Evolutionary conservation across 1,140 invertebrate species (phyloP).

Genomic region (Gerris buenoi): DNA sequence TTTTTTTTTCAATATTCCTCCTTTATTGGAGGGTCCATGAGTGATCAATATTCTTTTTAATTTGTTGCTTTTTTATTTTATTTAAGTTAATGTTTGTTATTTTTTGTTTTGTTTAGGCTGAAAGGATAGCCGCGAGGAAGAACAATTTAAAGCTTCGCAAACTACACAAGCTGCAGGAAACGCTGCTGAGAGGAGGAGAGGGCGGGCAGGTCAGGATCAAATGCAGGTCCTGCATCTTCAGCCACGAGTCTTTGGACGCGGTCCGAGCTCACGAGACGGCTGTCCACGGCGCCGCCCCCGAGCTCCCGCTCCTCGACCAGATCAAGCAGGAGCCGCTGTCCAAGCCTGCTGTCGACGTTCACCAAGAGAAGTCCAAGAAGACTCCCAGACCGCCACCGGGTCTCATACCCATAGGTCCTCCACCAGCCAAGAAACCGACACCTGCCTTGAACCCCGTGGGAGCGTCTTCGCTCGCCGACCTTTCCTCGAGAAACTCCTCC

Average conservation of each 20-base stretch:
- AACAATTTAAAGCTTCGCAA: neutral
- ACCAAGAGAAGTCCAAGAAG: slow-evolving; percentile 35
- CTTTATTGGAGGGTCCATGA: too few species aligned
- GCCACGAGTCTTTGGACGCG: slow-evolving; percentile 37
- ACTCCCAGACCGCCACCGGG: slow-evolving; percentile 47
- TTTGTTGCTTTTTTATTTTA: too few species aligned
- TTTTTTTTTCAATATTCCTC: too few species aligned
- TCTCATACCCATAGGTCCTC: slow-evolving; percentile 42
- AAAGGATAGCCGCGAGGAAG: neutral
- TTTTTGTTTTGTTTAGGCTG: neutral
- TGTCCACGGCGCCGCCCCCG: slow-evolving; percentile 32
- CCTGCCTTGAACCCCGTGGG: neutral
- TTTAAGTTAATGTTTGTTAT: too few species aligned
- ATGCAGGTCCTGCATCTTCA: slow-evolving; percentile 32
- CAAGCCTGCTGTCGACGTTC: too few species aligned
- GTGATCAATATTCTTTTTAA: too few species aligned
- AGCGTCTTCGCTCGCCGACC: slow-evolving; percentile 26
- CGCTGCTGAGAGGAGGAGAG: neutral
- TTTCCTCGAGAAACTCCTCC: slow-evolving; percentile 29
- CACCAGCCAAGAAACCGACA: slow-evolving; percentile 3
- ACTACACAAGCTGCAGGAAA: neutral
- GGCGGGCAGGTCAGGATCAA: neutral
- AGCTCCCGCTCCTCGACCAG: slow-evolving; percentile 17
- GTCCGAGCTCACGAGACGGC: slow-evolving; percentile 35
- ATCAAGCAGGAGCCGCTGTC: neutral